phyloP scores from a whole-genome alignment of 2,888 invertebrate species.

The Thymelicus lineola region DNA sequence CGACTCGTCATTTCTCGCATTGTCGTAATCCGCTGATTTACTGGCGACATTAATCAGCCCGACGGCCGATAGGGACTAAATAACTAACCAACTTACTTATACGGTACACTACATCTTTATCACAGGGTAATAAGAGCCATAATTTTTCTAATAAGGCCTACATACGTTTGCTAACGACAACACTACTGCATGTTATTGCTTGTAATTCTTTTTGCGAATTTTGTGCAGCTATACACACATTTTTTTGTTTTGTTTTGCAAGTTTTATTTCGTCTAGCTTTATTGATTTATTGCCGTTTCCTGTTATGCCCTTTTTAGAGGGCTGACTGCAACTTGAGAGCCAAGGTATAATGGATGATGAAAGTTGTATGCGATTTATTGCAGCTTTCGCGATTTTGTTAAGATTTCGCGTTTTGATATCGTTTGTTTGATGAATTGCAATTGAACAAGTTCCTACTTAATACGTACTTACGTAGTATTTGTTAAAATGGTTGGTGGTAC shows the following conservation, averaged over 20 bases:
- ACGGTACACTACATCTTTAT: constrained; percentile 59
- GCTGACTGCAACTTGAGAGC: constrained; percentile 72
- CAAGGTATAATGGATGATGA: constrained; percentile 41
- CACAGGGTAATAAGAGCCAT: constrained; percentile 51
- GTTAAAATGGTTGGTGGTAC: no score
- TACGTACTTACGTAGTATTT: no score
- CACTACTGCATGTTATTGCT: constrained; percentile 83
- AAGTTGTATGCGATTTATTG: constrained; percentile 29
- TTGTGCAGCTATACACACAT: constrained; percentile 59
- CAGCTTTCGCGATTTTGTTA: constrained; percentile 16
- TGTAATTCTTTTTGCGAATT: constrained; percentile 83
- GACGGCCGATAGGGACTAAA: constrained; percentile 85
- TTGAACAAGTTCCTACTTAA: background rate
- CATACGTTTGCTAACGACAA: constrained; percentile 61
- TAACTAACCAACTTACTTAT: constrained; percentile 69
- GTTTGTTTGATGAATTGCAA: constrained; percentile 5
- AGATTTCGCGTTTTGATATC: constrained; percentile 1
- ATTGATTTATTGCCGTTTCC: constrained; percentile 78
- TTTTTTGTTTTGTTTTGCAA: constrained; percentile 64
- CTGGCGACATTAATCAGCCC: constrained; percentile 84
- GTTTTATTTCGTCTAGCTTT: constrained; percentile 75
- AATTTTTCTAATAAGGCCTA: constrained; percentile 45
- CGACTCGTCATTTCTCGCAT: constrained; percentile 85
- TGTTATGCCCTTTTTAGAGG: constrained; percentile 68
- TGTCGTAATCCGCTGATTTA: constrained; percentile 86